Evolutionary conservation across 2,888 invertebrate genomes (phyloP), one percentile per base, ranked within the genome.

Genomic region (Pheosia tremula): DNA sequence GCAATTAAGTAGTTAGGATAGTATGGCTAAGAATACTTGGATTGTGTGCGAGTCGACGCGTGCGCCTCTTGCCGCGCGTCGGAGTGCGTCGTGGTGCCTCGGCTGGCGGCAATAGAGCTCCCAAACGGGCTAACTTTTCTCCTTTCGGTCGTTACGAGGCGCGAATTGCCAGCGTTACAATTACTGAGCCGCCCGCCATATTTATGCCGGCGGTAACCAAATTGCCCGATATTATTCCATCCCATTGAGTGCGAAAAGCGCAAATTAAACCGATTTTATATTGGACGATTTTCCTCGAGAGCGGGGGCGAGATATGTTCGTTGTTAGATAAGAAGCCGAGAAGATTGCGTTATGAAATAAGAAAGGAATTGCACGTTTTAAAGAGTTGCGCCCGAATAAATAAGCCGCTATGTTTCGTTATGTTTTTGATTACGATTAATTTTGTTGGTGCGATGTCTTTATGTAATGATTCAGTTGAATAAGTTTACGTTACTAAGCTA

Each of bases 251-350:
- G 91, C 91, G 93, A 93, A 93, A 93, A 93, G 93, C 92, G 93
- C 93, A 93, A 93, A 93, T 93, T 93, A 93, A 93, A 93, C 91
- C 93, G 93, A 93, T 93, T 93, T 93, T 93, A 93, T 93, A 93
- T 93, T 93, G 89, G 93, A 93, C 88, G 93, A 93, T 93, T 93
- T 90, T 91, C 93, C 86, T 85, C 81, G 81, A 87, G 86, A 88
- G 88, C 90, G 89, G 88, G 88, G 88, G 89, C 90, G 89, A 91
- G 93, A 92, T 93, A 91, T 90, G 91, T 89, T 89, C 90, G 88
- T 83, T 85, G 89, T 87, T 85, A 92, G 93, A 93, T 93, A 93
- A 93, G 92, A 84, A 86, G 81, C 84, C 80, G 88, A 82, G 90
- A 88, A 93, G 93, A 93, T 93, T 92, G 92, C 89, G 89, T 93